A percentile compares a stretch with the other conserved stretches of the same genome.
phyloP scores from a whole-genome alignment of 2,113 vertebrate species.

The Clinocottus analis region DNA sequence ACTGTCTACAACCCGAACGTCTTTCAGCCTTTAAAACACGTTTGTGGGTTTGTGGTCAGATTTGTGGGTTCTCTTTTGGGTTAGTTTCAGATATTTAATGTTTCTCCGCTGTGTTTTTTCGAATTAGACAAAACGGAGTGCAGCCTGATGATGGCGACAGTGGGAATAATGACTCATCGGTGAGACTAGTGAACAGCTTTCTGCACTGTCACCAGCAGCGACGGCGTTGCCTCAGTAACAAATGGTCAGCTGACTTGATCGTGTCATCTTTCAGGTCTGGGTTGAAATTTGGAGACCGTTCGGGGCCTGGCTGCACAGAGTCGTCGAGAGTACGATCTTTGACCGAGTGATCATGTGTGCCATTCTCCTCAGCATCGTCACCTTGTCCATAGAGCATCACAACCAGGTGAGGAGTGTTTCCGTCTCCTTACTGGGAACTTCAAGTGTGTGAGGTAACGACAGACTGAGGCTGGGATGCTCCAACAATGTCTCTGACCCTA shows the following conservation, averaged over 20 bases:
- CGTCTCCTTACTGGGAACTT: background rate
- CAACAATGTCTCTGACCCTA: too few species aligned
- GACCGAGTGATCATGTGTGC: background rate
- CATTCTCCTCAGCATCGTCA: slow-evolving; percentile 10
- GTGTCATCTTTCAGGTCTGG: background rate
- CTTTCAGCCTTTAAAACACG: background rate
- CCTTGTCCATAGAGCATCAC: slow-evolving; percentile 23
- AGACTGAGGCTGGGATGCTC: background rate
- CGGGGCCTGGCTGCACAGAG: background rate
- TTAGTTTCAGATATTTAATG: background rate
- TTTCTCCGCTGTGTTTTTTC: background rate
- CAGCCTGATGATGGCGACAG: fast-evolving
- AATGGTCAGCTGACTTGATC: background rate
- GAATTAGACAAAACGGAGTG: background rate
- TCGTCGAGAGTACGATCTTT: background rate
- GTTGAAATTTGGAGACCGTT: background rate
- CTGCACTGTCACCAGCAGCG: background rate
- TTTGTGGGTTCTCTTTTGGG: background rate
- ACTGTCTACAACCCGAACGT: background rate
- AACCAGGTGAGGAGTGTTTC: slow-evolving; percentile 8
- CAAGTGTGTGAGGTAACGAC: background rate
- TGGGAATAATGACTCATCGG: fast-evolving
- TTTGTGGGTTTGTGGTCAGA: background rate
- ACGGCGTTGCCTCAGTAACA: background rate
- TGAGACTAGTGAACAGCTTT: background rate